Evolutionary conservation across 35 echinoderm and acorn worm species (phyloP).

Genomic region (Strongylocentrotus purpuratus): DNA sequence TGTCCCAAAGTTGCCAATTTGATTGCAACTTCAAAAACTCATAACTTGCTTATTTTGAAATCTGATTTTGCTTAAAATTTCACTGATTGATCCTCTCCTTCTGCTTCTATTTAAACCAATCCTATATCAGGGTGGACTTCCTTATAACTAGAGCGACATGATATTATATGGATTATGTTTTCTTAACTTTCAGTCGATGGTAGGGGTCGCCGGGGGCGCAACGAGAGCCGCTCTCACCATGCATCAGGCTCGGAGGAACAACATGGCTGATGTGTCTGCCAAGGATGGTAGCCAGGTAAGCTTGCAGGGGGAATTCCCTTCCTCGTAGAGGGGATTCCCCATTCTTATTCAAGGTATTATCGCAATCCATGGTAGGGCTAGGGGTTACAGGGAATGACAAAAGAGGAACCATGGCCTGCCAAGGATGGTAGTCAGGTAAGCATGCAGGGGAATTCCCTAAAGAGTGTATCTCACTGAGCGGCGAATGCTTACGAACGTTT

Average conservation of each 20-base stretch:
- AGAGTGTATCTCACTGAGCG: too few species aligned
- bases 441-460: background rate
- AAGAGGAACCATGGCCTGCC: conserved; percentile 84
- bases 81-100: too few species aligned
- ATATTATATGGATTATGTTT: too few species aligned
- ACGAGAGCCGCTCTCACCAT: conserved; percentile 93
- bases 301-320: background rate
- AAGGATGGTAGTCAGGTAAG: conserved; percentile 95
- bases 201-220: conserved; percentile 91
- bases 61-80: too few species aligned
- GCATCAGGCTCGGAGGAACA: conserved; percentile 97
- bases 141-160: too few species aligned
- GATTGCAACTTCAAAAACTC: too few species aligned
- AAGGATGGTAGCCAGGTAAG: conserved; percentile 98
- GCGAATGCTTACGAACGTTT: too few species aligned
- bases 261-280: conserved; percentile 98
- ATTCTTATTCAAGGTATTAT: too few species aligned
- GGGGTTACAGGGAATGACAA: conserved; percentile 88
- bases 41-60: too few species aligned
- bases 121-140: too few species aligned
- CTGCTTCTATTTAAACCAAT: too few species aligned
- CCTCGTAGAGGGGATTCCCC: background rate
- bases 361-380: conserved; percentile 94
- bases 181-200: conserved; percentile 73
- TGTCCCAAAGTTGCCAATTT: too few species aligned